Evolutionary conservation across 1,140 invertebrate species (phyloP), one percentile per base, ranked within the genome.

Genomic region (Zophobas atratus): DNA sequence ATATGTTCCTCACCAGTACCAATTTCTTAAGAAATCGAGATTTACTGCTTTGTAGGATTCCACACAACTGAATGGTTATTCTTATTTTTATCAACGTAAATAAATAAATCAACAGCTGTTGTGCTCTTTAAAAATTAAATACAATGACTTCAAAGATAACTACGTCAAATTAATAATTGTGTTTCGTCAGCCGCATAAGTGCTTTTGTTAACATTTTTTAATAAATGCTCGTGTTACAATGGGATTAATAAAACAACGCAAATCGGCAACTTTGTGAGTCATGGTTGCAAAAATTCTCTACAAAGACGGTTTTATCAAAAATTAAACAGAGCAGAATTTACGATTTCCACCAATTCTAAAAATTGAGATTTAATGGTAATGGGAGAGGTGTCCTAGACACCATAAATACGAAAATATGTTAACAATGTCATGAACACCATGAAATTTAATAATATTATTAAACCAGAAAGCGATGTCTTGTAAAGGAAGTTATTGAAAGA

Each of bases 21-120:
- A 0, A 51, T 51, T 51, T 51, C 49, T 51, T 51, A 51, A 20
- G 20, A 20, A 20, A 20, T 20, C 20, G 20, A 20, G 3, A 51
- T 51, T 6, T n/a, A 51, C 33, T 6, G 6, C 33, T 51, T 8
- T 6, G 32, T 1, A 32, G 8, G 2, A 34, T 55, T 55, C 33
- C 33, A 3, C 53, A 60, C 36, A 60, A 60, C n/a, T 6, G 8
- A 8, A 35, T 20, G 35, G 8, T 35, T 35, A 6, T 39, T 20
- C 20, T 20, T 20, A n/a, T 34, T 35, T 20, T 60, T 60, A 60
- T 60, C 56, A n/a, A 60, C 35, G 56, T 60, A 60, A 60, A 60
- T 60, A 60, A 60, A 60, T 60, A 60, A 60, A 60, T 60, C 56
- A 60, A 6, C 56, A 60, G 56, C 56, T 60, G 56, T 60, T 60